A percentile compares a stretch with the other conserved stretches of the same genome.
These are phyloP conservation scores for Andinoacara biseriatus DNA, from an alignment of 2,113 vertebrate genomes.

Conservation along the genomic window DNA sequence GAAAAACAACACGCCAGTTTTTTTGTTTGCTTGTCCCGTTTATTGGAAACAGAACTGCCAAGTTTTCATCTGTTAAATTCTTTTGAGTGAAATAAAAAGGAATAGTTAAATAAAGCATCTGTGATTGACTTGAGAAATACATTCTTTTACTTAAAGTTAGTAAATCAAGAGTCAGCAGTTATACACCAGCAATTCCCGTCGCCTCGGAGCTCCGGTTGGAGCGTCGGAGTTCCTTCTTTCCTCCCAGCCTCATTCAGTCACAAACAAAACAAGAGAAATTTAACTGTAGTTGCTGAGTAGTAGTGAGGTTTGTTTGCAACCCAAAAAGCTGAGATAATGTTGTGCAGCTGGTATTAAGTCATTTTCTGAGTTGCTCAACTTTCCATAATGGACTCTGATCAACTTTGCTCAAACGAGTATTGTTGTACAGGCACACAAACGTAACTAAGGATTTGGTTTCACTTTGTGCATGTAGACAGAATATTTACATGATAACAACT, in stretches of 20 bases:
- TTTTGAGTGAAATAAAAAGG: conserved; percentile 76
- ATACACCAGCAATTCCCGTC: background rate
- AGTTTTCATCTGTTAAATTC: conserved; percentile 70
- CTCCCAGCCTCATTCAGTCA: background rate
- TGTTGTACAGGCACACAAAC: conserved; percentile 1
- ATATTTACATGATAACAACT: conserved; percentile 6
- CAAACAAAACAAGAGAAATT: background rate
- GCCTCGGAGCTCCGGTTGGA: background rate
- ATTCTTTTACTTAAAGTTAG: conserved; percentile 60
- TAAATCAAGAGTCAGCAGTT: conserved; percentile 30
- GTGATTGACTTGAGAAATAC: conserved; percentile 72
- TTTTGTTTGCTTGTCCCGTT: conserved; percentile 68
- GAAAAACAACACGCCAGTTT: conserved; percentile 7
- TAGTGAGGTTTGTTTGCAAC: background rate
- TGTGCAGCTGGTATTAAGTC: conserved; percentile 32
- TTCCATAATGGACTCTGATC: background rate
- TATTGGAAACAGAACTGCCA: conserved; percentile 72
- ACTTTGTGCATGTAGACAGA: background rate
- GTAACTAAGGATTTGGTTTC: conserved; percentile 11
- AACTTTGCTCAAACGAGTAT: background rate
- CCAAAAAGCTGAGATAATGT: conserved; percentile 1
- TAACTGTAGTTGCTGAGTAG: background rate
- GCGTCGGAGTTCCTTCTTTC: background rate
- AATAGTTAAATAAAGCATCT: conserved; percentile 75
- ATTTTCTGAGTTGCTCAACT: conserved; percentile 2